A percentile compares a stretch with the other conserved stretches of the same genome.
Evolutionary conservation across 2,888 invertebrate genomes (phyloP).

Genomic region (Drosophila mettleri): DNA sequence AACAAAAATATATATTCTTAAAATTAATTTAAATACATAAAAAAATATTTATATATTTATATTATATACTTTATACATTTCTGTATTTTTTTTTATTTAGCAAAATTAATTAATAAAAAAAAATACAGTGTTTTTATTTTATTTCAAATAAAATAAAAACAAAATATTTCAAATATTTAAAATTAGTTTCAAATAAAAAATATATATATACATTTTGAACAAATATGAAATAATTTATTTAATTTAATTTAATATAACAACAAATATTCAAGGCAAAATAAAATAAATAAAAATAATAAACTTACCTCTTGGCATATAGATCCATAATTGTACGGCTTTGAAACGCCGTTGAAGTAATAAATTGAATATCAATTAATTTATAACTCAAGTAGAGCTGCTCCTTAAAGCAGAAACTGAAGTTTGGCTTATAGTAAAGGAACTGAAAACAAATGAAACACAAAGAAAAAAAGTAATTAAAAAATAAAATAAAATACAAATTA

Average conservation of each 20-base stretch:
- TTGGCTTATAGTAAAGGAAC: slow-evolving; percentile 37
- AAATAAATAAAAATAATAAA: not conserved
- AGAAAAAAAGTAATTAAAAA: slow-evolving; percentile 3
- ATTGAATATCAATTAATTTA: slow-evolving; percentile 17
- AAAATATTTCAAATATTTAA: no score
- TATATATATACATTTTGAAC: not conserved
- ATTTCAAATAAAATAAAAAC: not conserved
- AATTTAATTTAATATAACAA: not conserved
- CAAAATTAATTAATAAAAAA: not conserved
- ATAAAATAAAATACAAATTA: not conserved
- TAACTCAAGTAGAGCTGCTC: slow-evolving; percentile 25
- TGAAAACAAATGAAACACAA: slow-evolving; percentile 27
- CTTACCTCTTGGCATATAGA: slow-evolving; percentile 76
- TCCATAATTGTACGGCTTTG: slow-evolving; percentile 81
- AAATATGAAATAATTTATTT: not conserved
- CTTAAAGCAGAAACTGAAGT: slow-evolving; percentile 30
- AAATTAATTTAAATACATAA: not conserved
- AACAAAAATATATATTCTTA: not conserved
- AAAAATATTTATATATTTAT: no score
- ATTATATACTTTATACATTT: no score
- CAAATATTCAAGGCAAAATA: not conserved
- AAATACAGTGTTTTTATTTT: no score
- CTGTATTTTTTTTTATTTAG: no score
- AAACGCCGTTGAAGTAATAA: slow-evolving; percentile 60
- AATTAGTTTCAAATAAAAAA: not conserved